Base-by-base conservation (phyloP, 1,140 invertebrate species). In the Lepidostoma basale region DNA sequence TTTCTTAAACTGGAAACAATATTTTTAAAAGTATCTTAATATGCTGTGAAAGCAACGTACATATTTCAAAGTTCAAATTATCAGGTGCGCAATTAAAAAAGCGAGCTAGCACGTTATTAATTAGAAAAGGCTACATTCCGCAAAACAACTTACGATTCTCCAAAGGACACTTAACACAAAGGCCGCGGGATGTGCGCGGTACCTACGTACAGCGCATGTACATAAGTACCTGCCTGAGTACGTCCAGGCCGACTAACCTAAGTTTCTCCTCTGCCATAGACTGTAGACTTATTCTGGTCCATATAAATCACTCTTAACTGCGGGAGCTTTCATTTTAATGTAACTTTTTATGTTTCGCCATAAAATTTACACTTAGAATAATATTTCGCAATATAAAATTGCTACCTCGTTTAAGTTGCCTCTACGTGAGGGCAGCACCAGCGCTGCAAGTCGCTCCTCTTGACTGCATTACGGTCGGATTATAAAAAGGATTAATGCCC, bases 341-440 rank as follows among this genome's bases (percentile, higher is more conserved):
- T 73, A 73, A 69, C 71, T 73, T 73, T 73, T 73, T 73, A 73
- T 73, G 71, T 73, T 73, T 62, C 52, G 26, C 36, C 71, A 73
- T 73, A 69, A 73, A 73, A 73, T 73, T 73, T 73, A 73, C 71
- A 73, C 71, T 69, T 60, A 65, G 67, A 69, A 73, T 73, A 73
- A 73, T 73, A 67, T 73, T 69, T 69, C 64, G 59, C 62, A 69
- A 69, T 73, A 73, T 69, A 64, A 69, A 73, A 73, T 59, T 63
- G 66, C 56, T 59, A 42, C 42, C 42, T 40, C 42, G 66, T 66
- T 67, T 67, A 69, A 73, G 64, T 59, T 30, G 30, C 36, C 14
- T 6, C 9, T n/a, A 42, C 18, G 22, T 14, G 3, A 33, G 12
- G 16, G 14, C 12, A 1, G 16, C 39, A 28, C 26, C 14, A 3